Evolutionary conservation across 2,113 vertebrate genomes (phyloP), one percentile per base, ranked within the genome.

Genomic region (Oriolus oriolus): DNA sequence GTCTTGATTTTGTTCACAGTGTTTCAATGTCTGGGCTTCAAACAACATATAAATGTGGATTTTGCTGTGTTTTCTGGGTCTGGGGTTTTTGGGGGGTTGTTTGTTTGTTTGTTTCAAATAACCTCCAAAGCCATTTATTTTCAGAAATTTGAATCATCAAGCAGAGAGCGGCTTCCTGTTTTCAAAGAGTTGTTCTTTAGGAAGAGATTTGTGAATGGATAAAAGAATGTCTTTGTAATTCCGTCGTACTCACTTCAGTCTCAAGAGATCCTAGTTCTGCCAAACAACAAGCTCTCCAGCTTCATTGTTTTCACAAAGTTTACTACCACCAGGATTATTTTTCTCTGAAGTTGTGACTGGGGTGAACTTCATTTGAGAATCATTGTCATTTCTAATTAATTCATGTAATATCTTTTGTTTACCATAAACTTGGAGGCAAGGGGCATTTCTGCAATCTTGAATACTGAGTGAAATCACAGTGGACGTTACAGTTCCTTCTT

Each of bases 251-350:
- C 31, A 26, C 65, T 84, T 89, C 59, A 68, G 77, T 87, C 28
- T 91, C 70, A 74, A 89, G 84, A 91, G 63, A 61, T 42, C 49
- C 2, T 89, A 87, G 35, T 89, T 65, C 44, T 84, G 69, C 52
- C 1, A 3, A 68, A 56, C 60, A 81, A 47, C 27, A 53, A 56
- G n/a, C 27, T 45, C 49, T 73, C 44, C 68, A 61, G 71, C 42
- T 93, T 82, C 37, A 66, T 50, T 89, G 49, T 69, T 91, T 83
- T 57, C 82, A 89, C 54, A 47, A 89, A 64, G 61, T 79, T 94
- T 61, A 45, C 50, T 69, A 45, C 59, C 45, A 93, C 57, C 37
- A 70, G 42, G 28, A 65, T 53, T 56, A n/a, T 64, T 61, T 74
- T 65, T 4, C 24, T 59, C 87, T 70, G 39, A 81, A 71, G 61